Evolutionary conservation across 2,113 vertebrate species (phyloP).

Genomic region (Salvator merianae): DNA sequence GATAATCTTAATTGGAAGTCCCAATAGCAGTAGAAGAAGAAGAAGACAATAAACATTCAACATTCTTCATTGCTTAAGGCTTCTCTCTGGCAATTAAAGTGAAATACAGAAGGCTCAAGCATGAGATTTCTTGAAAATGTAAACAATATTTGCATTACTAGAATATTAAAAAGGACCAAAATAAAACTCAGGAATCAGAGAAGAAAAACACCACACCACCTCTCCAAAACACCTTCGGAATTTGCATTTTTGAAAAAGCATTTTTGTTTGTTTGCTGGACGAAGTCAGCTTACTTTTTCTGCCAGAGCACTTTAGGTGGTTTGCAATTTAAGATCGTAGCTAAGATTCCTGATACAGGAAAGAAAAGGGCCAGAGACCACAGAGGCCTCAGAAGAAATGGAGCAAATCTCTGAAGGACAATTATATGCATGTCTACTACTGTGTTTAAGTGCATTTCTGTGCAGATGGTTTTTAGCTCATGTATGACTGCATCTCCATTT

Average conservation of each 20-base stretch:
- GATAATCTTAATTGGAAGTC: conserved; percentile 43
- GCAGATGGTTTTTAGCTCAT: too few species aligned
- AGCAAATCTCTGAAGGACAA: too few species aligned
- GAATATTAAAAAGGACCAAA: neutral
- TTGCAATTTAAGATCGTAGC: neutral
- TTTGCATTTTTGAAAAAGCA: neutral
- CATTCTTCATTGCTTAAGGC: conserved; percentile 6
- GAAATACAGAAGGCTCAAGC: neutral
- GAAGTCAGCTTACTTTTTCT: neutral
- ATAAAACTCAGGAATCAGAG: too few species aligned
- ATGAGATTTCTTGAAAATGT: neutral
- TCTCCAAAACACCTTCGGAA: neutral
- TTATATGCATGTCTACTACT: too few species aligned
- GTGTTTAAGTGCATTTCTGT: too few species aligned
- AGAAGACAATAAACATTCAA: neutral
- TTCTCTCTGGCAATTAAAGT: neutral
- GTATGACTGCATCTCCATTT: too few species aligned
- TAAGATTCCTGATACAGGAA: too few species aligned
- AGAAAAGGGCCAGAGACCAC: too few species aligned
- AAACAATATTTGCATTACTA: neutral
- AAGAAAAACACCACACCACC: too few species aligned
- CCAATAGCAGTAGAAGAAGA: conserved; percentile 37
- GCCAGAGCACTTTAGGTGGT: neutral
- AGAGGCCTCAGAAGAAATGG: too few species aligned
- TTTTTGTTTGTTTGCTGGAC: neutral